Evolutionary conservation across 2,113 vertebrate genomes (phyloP).

Genomic region (Nesogale talazaci): DNA sequence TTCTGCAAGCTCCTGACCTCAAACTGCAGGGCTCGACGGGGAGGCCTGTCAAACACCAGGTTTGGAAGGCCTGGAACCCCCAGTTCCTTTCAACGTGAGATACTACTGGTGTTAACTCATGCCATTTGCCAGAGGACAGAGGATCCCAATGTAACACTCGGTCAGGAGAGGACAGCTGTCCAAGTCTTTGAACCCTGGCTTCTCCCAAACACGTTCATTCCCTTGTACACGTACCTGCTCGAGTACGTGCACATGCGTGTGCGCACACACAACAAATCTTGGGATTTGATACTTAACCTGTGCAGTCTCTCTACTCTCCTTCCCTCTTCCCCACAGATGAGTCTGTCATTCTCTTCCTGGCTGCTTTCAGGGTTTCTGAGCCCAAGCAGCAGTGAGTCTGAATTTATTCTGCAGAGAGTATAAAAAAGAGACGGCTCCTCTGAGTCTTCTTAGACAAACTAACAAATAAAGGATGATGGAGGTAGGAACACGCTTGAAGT

Average conservation of each 20-base stretch:
- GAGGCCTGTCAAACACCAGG: not conserved
- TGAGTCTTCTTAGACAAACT: constrained; percentile 22
- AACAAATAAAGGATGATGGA: constrained; percentile 10
- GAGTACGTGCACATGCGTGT: not conserved
- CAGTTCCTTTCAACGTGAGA: not conserved
- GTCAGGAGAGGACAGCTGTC: not conserved
- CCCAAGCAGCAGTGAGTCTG: constrained; percentile 46
- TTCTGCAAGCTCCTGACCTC: not conserved
- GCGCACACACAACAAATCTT: not conserved
- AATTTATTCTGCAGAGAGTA: constrained; percentile 63
- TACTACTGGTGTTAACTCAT: not conserved
- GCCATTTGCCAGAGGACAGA: not conserved
- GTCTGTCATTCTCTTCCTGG: constrained; percentile 40
- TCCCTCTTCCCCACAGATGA: not conserved
- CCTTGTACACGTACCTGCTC: too few species aligned
- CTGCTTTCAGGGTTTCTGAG: constrained; percentile 1
- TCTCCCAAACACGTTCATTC: not conserved
- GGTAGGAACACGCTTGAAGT: not conserved
- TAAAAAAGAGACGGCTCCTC: not conserved
- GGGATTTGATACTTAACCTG: constrained; percentile 63
- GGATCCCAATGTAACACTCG: not conserved
- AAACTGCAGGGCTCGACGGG: not conserved
- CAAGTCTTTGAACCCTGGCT: not conserved
- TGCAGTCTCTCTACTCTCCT: constrained; percentile 36
- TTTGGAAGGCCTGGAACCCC: rapidly evolving